Evolutionary conservation across 2,797 vertebrate genomes (phyloP).

Genomic region (Karalla daura): DNA sequence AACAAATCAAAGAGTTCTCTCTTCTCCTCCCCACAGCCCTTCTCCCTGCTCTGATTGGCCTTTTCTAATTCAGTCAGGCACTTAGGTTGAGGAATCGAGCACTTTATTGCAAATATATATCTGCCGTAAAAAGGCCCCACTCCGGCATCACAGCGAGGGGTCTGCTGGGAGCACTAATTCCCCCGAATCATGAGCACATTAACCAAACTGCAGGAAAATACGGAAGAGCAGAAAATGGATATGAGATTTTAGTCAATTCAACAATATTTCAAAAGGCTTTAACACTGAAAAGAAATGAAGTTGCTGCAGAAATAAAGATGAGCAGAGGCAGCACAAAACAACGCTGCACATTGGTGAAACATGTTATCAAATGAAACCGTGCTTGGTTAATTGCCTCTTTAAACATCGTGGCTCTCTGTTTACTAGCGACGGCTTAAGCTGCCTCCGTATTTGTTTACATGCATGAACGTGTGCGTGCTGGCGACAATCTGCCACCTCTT

Average conservation of each 20-base stretch:
- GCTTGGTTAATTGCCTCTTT: background rate
- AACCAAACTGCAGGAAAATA: conserved; percentile 21
- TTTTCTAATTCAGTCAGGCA: conserved; percentile 16
- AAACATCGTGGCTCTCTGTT: background rate
- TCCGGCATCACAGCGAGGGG: conserved; percentile 28
- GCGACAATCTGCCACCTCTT: background rate
- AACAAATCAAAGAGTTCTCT: conserved; percentile 19
- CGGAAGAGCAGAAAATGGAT: conserved; percentile 23
- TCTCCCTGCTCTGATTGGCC: conserved; percentile 12
- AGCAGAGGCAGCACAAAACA: background rate
- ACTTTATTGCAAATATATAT: conserved; percentile 21
- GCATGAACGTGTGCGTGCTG: background rate
- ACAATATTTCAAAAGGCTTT: conserved; percentile 16
- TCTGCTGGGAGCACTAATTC: conserved; percentile 38
- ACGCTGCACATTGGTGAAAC: background rate
- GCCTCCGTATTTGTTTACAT: background rate
- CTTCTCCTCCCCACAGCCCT: background rate
- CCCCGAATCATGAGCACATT: conserved; percentile 42
- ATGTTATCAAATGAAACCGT: background rate
- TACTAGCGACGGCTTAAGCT: background rate
- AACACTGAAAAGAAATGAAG: conserved; percentile 3
- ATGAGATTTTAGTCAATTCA: conserved; percentile 24
- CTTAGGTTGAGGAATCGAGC: background rate
- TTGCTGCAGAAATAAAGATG: background rate
- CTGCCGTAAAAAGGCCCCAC: conserved; percentile 9